Evolutionary conservation across 2,797 vertebrate genomes (phyloP).

Genomic region (Mormyrops attenuatus): DNA sequence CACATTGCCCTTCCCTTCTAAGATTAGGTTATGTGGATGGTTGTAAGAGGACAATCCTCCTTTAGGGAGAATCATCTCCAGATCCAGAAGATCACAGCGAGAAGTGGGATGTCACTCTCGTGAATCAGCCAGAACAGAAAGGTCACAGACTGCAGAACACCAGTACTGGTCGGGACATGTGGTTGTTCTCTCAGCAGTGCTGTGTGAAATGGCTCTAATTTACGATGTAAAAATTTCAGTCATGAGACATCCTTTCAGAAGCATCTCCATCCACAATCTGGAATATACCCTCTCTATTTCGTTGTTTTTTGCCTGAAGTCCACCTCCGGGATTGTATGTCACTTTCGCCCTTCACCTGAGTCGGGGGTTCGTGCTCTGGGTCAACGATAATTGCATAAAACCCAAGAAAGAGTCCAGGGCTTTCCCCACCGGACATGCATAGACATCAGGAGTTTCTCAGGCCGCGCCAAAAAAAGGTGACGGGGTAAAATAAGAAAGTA

Average conservation of each 20-base stretch:
- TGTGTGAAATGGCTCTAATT: background rate
- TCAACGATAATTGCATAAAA: conserved; percentile 19
- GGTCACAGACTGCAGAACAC: background rate
- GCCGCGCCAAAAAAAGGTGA: background rate
- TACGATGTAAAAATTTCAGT: background rate
- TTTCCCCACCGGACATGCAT: background rate
- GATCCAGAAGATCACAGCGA: background rate
- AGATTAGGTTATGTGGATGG: background rate
- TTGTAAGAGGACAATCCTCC: background rate
- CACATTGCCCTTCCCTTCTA: background rate
- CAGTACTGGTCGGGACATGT: background rate
- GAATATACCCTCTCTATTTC: conserved; percentile 11
- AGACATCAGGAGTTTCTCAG: conserved; percentile 18
- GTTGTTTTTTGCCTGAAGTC: background rate
- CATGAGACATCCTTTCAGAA: background rate
- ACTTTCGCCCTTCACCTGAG: background rate
- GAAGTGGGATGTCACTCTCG: background rate
- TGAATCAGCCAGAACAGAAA: background rate
- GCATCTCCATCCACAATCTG: background rate
- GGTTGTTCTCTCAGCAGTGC: background rate
- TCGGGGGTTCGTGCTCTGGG: background rate
- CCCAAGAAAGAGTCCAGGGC: conserved; percentile 3
- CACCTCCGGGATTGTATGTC: conserved; percentile 8
- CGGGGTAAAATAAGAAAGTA: background rate
- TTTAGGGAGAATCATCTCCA: background rate